Conservation (phyloP, 1,140 invertebrate genomes). For the Parasteatoda tepidariorum region DNA sequence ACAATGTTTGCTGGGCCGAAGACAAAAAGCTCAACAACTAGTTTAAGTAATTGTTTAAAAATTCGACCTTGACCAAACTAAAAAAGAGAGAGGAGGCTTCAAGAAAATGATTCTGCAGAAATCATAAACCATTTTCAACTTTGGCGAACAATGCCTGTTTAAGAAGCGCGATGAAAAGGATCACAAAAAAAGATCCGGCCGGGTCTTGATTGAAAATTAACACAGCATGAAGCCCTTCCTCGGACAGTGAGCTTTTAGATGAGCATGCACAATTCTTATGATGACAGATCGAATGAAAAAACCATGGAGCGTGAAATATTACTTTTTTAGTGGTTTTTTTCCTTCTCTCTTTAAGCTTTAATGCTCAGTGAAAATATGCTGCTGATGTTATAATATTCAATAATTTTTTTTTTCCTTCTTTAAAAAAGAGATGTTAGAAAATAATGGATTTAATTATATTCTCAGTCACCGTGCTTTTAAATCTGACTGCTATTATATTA, state of each 20-base stretch:
- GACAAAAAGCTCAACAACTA: slow-evolving; percentile 21
- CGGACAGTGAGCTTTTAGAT: slow-evolving; percentile 31
- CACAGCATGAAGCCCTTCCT: slow-evolving; percentile 38
- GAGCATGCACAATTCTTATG: slow-evolving; percentile 16
- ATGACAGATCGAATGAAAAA: slow-evolving; percentile 55
- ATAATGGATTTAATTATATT: slow-evolving; percentile 17
- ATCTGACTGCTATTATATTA: background rate
- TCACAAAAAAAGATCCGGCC: slow-evolving; percentile 27
- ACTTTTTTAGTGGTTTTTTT: background rate
- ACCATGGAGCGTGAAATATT: slow-evolving; percentile 40
- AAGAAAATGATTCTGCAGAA: slow-evolving; percentile 13
- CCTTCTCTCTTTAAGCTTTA: background rate
- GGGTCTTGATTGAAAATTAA: slow-evolving; percentile 49
- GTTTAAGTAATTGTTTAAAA: slow-evolving; percentile 49
- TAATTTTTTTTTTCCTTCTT: slow-evolving; percentile 6
- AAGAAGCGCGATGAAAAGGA: slow-evolving; percentile 14
- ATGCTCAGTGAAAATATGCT: slow-evolving; percentile 36
- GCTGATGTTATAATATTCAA: slow-evolving; percentile 48
- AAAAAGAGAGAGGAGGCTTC: background rate
- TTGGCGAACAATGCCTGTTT: slow-evolving; percentile 49
- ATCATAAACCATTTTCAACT: slow-evolving; percentile 44
- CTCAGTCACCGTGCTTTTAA: background rate
- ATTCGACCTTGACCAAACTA: slow-evolving; percentile 38
- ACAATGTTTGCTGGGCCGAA: background rate
- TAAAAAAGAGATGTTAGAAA: background rate